Percentiles rank a stretch among this genome's conserved stretches.
phyloP scores from a whole-genome alignment of 2,888 invertebrate genomes.

The Elmis aenea region DNA sequence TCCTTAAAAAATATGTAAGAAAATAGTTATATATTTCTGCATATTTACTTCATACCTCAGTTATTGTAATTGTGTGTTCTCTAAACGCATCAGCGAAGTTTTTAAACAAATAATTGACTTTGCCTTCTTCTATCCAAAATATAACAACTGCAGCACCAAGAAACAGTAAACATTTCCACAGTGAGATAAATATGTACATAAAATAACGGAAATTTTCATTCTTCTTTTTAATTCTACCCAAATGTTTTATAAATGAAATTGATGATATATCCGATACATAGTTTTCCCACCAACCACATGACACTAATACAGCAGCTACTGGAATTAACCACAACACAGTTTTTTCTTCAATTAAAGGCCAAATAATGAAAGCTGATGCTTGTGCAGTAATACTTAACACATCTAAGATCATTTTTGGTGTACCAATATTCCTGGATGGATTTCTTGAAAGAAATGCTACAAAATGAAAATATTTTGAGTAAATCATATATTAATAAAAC shows the following conservation, averaged over 20 bases:
- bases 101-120: constrained; percentile 50
- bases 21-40: too few species aligned
- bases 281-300: constrained; percentile 83
- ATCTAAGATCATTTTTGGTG: constrained; percentile 47
- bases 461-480: too few species aligned
- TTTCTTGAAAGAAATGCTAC: constrained; percentile 65
- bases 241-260: constrained; percentile 36
- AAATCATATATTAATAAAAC: too few species aligned
- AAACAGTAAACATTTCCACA: constrained; percentile 75
- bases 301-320: constrained; percentile 61
- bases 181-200: constrained; percentile 65
- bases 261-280: constrained; percentile 52
- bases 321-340: constrained; percentile 58
- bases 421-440: constrained; percentile 8
- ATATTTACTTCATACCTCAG: too few species aligned
- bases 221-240: constrained; percentile 41
- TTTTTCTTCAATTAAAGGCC: constrained; percentile 57
- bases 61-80: constrained; percentile 50
- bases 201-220: constrained; percentile 56
- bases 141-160: constrained; percentile 57
- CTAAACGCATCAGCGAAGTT: constrained; percentile 49
- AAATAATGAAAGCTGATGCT: constrained; percentile 61
- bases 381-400: constrained; percentile 60
- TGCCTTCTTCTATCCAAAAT: constrained; percentile 47
- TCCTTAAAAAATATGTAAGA: too few species aligned